Percentiles rank a stretch among this genome's conserved stretches.
Evolutionary conservation across 2,113 vertebrate genomes (phyloP).

Genomic region (Larimichthys crocea): DNA sequence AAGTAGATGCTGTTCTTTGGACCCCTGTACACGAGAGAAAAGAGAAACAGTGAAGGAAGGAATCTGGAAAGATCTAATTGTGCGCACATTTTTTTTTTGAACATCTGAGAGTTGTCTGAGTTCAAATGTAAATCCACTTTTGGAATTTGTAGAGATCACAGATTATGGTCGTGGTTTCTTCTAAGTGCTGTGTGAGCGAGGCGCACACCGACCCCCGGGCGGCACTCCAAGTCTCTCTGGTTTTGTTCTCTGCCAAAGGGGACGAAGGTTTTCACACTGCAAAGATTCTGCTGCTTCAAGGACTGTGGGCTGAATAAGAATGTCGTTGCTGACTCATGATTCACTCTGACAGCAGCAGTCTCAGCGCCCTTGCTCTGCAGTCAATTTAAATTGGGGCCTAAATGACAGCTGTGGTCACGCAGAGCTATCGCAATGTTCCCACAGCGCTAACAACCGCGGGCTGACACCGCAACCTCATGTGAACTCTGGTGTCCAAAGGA

Average conservation of each 20-base stretch:
- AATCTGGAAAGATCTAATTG: constrained; percentile 2
- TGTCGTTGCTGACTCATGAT: constrained; percentile 66
- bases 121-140: constrained; percentile 49
- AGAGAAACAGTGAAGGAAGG: constrained; percentile 38
- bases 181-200: constrained; percentile 33
- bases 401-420: constrained; percentile 66
- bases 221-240: constrained; percentile 31
- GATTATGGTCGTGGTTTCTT: constrained; percentile 48
- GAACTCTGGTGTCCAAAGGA: constrained; percentile 52
- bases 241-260: constrained; percentile 41
- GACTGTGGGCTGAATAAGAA: constrained; percentile 62
- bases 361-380: constrained; percentile 39
- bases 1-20: constrained; percentile 87
- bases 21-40: constrained; percentile 84
- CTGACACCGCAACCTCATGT: constrained; percentile 57
- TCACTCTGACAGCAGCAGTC: constrained; percentile 51
- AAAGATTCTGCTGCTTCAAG: constrained; percentile 54
- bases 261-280: constrained; percentile 55
- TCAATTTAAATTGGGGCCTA: constrained; percentile 45
- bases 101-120: constrained; percentile 20
- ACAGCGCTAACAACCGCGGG: constrained; percentile 56
- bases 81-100: constrained; percentile 12
- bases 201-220: constrained; percentile 24
- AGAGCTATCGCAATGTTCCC: constrained; percentile 56
- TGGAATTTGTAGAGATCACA: constrained; percentile 53